Base-by-base conservation (phyloP, 2,113 vertebrate species). In the Baryphthengus martii region DNA sequence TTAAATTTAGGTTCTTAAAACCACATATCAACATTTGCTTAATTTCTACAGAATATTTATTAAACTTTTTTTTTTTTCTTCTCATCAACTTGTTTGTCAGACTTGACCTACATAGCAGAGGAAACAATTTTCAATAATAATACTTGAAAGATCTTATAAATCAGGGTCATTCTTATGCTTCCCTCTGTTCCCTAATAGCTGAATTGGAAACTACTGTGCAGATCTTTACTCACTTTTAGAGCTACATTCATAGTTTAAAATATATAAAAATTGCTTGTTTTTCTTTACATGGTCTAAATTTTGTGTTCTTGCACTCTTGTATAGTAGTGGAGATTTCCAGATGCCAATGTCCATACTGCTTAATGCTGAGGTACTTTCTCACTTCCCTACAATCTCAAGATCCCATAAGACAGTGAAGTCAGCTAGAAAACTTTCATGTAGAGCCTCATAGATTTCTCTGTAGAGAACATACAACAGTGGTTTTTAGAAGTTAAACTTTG, bases 131-230 rank as follows among this genome's bases (percentile, higher is more conserved):
- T 94, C 23, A 83, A 65, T 8, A 79, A 33, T 1, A 66, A 1
- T 11, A 20, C 12, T 65, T 70, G 53, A 88, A 80, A 25, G 50
- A 61, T 45, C 24, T 39, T 37, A 33, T 19, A 58, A 62, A 70
- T 73, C 10, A 55, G 6, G 5, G 19, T 70, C 40, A 40, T 56
- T 93, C 6, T 45, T 67, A 26, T 62, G 2, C 1, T 31, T 67
- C 0, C 0, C 6, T 31, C 24, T 80, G 4, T 35, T 73, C 7
- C 58, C 11, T 73, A 53, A 18, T 20, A 19, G 7, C 4, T 70
- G 25, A 73, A 53, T 26, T 79, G 7, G 12, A 11, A 76, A 58
- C 1, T 37, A 33, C 3, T 25, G 0, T n/a, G 4, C 3, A 71
- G 28, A 37, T 20, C 4, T 82, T 66, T 85, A 49, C 7, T 55